phyloP scores from a whole-genome alignment of 1,140 invertebrate species.

The Drosophila nebulosa region DNA sequence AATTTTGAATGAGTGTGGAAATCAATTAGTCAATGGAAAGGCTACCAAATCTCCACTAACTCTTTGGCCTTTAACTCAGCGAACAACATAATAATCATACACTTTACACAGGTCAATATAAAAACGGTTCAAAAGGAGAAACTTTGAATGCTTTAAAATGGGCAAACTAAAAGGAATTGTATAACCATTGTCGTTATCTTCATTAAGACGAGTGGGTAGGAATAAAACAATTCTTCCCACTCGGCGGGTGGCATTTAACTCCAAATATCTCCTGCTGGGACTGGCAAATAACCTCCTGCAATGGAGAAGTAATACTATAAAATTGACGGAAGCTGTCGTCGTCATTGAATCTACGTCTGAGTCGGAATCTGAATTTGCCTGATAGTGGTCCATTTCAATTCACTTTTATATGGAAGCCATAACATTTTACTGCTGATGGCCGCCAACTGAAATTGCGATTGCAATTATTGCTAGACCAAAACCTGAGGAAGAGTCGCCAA shows the following conservation, averaged over 20 bases:
- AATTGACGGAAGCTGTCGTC: slow-evolving; percentile 67
- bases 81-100: too few relatives aligned
- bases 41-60: too few relatives aligned
- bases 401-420: slow-evolving; percentile 59
- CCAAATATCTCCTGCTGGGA: slow-evolving; percentile 45
- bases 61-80: too few relatives aligned
- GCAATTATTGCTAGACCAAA: slow-evolving; percentile 5
- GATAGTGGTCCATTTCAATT: slow-evolving; percentile 55
- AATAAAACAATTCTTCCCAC: not conserved
- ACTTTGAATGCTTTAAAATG: too few relatives aligned
- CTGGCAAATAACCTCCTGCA: not conserved
- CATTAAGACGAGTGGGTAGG: not conserved
- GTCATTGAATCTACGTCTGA: not conserved
- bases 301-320: slow-evolving; percentile 35
- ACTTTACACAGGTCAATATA: too few relatives aligned
- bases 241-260: slow-evolving; percentile 19
- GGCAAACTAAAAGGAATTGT: too few relatives aligned
- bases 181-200: not conserved
- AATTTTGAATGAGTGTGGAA: not conserved
- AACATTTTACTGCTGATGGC: slow-evolving; percentile 57
- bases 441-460: slow-evolving; percentile 49
- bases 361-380: not conserved
- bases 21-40: not conserved
- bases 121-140: too few relatives aligned
- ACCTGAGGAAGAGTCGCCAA: slow-evolving; percentile 31